These are phyloP conservation scores for Coelogynopora nodosa DNA, from an alignment of 2,888 invertebrate genomes.

Conservation along the genomic window DNA sequence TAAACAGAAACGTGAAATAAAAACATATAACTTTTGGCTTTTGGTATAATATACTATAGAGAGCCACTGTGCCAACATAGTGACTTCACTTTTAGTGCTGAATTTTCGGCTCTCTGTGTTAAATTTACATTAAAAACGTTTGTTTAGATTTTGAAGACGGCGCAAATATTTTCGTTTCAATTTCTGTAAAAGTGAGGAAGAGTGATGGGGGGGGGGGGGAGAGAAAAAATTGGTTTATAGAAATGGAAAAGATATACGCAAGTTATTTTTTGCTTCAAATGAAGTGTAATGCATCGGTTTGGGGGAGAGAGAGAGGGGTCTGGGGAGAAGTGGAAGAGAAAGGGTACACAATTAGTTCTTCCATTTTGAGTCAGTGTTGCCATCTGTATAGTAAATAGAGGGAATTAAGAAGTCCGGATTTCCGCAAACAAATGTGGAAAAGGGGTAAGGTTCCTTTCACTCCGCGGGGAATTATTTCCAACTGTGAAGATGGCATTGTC, in stretches of 20 bases:
- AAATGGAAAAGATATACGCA: neutral
- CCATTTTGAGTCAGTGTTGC: constrained; percentile 1
- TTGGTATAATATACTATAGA: no score
- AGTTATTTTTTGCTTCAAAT: neutral
- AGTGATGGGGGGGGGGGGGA: neutral
- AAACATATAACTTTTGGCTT: no score
- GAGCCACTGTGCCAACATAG: no score
- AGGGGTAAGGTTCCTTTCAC: neutral
- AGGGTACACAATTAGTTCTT: neutral
- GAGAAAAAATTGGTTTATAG: neutral
- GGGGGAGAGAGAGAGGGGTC: neutral
- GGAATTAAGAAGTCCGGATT: neutral
- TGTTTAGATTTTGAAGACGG: constrained; percentile 25
- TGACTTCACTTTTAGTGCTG: no score
- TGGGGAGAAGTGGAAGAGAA: neutral
- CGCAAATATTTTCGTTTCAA: neutral
- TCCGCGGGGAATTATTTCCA: neutral
- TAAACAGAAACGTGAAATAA: no score
- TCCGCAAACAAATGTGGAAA: constrained; percentile 2
- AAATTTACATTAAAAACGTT: no score
- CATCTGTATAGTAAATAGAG: constrained; percentile 23
- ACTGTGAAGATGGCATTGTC: constrained; percentile 17
- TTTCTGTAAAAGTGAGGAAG: neutral
- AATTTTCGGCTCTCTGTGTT: no score
- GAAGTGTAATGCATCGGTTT: neutral